phyloP scores from a whole-genome alignment of 2,888 invertebrate species.

The Pseudanteris insignis region DNA sequence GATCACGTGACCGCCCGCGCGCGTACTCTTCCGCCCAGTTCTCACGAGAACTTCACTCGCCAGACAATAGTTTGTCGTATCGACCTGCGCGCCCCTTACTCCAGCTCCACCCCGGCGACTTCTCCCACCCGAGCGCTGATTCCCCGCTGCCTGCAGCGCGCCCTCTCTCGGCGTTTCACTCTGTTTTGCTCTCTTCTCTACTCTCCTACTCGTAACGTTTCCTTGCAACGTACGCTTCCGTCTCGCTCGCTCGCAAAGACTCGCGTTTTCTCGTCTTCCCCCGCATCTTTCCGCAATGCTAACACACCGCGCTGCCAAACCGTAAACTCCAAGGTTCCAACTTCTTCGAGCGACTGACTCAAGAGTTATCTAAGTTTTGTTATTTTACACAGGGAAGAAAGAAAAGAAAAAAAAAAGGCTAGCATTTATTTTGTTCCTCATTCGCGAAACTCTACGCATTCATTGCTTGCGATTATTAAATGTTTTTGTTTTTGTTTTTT shows the following conservation, averaged over 20 bases:
- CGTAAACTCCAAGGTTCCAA: conserved; percentile 51
- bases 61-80: conserved; percentile 62
- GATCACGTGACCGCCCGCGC: conserved; percentile 50
- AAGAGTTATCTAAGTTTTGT: conserved; percentile 29
- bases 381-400: conserved; percentile 24
- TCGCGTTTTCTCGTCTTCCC: conserved; percentile 50
- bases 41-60: conserved; percentile 56
- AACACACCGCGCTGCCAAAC: conserved; percentile 49
- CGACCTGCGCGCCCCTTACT: conserved; percentile 53
- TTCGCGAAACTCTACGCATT: too few species aligned
- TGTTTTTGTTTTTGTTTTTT: too few species aligned
- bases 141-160: conserved; percentile 10
- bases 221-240: too few species aligned
- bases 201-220: background rate
- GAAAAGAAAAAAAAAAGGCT: too few species aligned
- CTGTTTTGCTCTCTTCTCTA: conserved; percentile 2
- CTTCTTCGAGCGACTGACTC: conserved; percentile 41
- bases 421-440: too few species aligned
- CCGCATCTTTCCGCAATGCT: conserved; percentile 52
- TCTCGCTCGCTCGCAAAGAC: too few species aligned
- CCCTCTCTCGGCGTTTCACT: conserved; percentile 14
- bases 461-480: too few species aligned
- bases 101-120: conserved; percentile 15
- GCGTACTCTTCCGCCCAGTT: conserved; percentile 52
- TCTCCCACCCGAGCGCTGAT: conserved; percentile 5